A percentile compares a stretch with the other conserved stretches of the same genome.
These are phyloP conservation scores for Saxicola maurus DNA, from an alignment of 2,797 vertebrate genomes.

Conservation along the genomic window DNA sequence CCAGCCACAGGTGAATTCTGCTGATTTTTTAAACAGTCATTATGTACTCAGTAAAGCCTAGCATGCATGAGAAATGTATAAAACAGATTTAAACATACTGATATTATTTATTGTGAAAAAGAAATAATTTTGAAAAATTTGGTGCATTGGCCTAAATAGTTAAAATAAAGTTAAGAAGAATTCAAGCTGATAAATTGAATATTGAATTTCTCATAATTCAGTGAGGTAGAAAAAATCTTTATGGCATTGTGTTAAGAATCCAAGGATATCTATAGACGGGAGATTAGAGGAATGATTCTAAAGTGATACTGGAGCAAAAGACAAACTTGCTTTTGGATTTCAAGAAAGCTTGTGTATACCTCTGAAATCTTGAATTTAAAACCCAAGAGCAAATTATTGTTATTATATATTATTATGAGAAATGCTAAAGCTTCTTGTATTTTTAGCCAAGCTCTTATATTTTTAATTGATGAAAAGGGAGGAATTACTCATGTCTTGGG, in stretches of 20 bases:
- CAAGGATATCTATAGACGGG: background rate
- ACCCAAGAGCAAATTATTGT: background rate
- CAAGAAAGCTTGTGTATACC: background rate
- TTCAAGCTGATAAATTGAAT: background rate
- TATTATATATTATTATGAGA: background rate
- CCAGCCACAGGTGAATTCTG: conserved; percentile 11
- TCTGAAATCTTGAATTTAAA: background rate
- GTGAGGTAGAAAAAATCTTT: background rate
- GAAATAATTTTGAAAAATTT: background rate
- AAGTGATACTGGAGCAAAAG: background rate
- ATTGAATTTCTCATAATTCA: background rate
- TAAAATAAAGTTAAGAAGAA: background rate
- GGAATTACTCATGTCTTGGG: background rate
- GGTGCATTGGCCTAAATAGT: background rate
- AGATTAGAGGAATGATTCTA: background rate
- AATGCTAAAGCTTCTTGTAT: background rate
- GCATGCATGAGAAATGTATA: background rate
- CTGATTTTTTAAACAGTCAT: background rate
- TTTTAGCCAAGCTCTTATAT: background rate
- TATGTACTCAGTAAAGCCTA: background rate
- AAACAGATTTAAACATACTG: background rate
- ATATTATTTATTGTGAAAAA: background rate
- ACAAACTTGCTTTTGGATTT: background rate
- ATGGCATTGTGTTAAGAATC: background rate
- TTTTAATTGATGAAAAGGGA: background rate